phyloP scores from a whole-genome alignment of 2,888 invertebrate genomes.

The Trissolcus japonicus region DNA sequence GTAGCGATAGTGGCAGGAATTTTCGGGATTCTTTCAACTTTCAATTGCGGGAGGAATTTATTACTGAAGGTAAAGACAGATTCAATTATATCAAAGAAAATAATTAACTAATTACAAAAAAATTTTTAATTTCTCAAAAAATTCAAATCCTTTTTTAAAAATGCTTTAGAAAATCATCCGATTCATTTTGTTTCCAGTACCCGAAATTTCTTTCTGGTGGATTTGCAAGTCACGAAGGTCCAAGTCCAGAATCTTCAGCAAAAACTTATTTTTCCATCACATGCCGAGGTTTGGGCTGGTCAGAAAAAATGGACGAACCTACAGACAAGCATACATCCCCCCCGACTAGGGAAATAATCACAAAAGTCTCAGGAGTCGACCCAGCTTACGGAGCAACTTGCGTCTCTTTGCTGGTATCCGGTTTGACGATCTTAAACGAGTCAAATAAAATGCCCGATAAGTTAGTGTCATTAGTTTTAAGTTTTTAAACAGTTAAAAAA shows the following conservation, averaged over 20 bases:
- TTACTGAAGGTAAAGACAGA: slow-evolving; percentile 79
- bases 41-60: slow-evolving; percentile 80
- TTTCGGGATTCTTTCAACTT: slow-evolving; percentile 81
- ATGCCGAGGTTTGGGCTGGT: slow-evolving; percentile 89
- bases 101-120: background rate
- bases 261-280: slow-evolving; percentile 82
- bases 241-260: slow-evolving; percentile 80
- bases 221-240: slow-evolving; percentile 81
- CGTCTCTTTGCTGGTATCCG: slow-evolving; percentile 84
- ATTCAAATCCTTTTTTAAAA: no score
- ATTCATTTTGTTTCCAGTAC: slow-evolving; percentile 76
- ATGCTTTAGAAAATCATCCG: no score
- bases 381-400: slow-evolving; percentile 93
- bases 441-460: slow-evolving; percentile 83
- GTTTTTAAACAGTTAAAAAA: background rate
- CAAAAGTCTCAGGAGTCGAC: slow-evolving; percentile 82
- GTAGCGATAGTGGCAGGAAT: slow-evolving; percentile 79
- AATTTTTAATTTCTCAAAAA: slow-evolving; percentile 58
- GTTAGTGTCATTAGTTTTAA: slow-evolving; percentile 78
- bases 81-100: background rate
- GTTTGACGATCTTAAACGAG: slow-evolving; percentile 86
- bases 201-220: slow-evolving; percentile 86
- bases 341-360: slow-evolving; percentile 82
- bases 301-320: slow-evolving; percentile 79
- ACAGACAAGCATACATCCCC: slow-evolving; percentile 79